These are phyloP conservation scores for Bibio marci DNA, from an alignment of 2,888 invertebrate species.

Conservation along the genomic window DNA sequence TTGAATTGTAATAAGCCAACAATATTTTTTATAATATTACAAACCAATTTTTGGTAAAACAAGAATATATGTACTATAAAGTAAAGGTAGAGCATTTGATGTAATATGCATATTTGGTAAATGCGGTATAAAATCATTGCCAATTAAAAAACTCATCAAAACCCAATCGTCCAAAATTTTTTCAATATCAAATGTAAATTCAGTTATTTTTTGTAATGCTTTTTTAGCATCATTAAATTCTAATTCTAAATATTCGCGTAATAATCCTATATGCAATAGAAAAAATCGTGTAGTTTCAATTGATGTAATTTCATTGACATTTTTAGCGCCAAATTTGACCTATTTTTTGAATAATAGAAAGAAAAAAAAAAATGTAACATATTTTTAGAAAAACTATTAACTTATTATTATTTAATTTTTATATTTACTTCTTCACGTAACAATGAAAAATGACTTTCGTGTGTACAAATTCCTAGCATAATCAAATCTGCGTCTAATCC, in stretches of 20 bases:
- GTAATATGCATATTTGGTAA: conserved; percentile 88
- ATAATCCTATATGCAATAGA: conserved; percentile 75
- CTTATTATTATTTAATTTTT: conserved; percentile 7
- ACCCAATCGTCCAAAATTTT: conserved; percentile 96
- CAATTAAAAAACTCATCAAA: conserved; percentile 89
- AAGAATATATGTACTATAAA: conserved; percentile 77
- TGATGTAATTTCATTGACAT: conserved; percentile 46
- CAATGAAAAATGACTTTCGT: conserved; percentile 89
- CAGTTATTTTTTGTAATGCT: conserved; percentile 27
- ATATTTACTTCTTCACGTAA: conserved; percentile 89
- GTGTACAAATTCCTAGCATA: conserved; percentile 88
- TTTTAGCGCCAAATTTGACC: conserved; percentile 59
- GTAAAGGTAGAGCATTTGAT: conserved; percentile 69
- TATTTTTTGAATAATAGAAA: conserved; percentile 24
- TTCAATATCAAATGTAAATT: conserved; percentile 68
- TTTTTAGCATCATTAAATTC: conserved; percentile 65
- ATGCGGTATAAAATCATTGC: conserved; percentile 96
- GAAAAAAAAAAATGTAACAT: no score
- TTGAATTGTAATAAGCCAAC: no score
- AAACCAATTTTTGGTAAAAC: conserved; percentile 73
- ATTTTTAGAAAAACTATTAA: background rate
- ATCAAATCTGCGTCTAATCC: conserved; percentile 96
- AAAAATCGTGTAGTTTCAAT: conserved; percentile 87
- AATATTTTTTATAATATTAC: no score
- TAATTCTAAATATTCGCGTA: conserved; percentile 83